Base-by-base conservation (phyloP, 2,888 invertebrate genomes). In the Cheilosia vernalis region DNA sequence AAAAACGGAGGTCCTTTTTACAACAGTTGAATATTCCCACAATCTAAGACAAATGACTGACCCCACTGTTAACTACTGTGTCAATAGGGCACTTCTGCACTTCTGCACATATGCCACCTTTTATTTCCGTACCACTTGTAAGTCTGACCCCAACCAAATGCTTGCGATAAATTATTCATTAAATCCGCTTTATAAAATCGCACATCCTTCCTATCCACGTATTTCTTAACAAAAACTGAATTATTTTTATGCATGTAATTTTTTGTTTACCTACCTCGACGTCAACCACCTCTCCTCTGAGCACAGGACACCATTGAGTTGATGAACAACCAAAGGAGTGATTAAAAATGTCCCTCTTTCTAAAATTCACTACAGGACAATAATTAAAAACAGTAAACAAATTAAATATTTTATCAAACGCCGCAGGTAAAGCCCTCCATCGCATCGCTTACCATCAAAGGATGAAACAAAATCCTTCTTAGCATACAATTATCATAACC, bases 401-500 rank as follows among this genome's bases (percentile, higher is more conserved):
- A 77, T 85, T 81, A 85, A 85, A 77, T 77, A 81, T 85, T 81
- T 49, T 81, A 85, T 72, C 67, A 61, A 81, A 76, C 55, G 70
- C 70, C 63, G 37, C 37, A 76, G 80, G 80, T 80, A 76, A 51
- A 76, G 56, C 42, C 55, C 53, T 56, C 51, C 63, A 10, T 55
- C 56, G 60, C 51, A 69, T 66, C 30, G 56, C 51, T 47, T 61
- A 56, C 56, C 67, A 37, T 51, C 72, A 42, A 64, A 81, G 72
- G 76, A 81, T 77, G 85, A 81, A 85, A 85, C 81, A 76, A 81
- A 81, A 85, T 85, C 76, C 72, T 66, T 72, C 81, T 85, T 63
- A 67, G 67, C 67, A 81, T 81, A 81, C 61, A 77, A 81, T 85
- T 85, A 85, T 66, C 85, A 81, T 85, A 77, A 81, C 81, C 72